Conservation (phyloP, 2,113 vertebrate genomes). For the Nycticebus coucang region DNA sequence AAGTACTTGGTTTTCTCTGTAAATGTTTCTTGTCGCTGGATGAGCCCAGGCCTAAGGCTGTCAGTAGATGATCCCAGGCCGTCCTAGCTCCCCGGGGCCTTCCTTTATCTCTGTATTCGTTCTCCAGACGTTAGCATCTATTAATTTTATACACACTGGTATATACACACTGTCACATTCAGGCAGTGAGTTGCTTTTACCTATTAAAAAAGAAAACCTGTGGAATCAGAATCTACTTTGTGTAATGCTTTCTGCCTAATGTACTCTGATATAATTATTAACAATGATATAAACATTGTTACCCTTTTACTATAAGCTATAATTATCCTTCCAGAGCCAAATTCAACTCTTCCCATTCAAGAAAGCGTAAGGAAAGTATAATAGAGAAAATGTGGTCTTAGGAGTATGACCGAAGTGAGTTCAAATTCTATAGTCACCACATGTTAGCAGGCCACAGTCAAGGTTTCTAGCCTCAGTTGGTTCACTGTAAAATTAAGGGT, state of each 20-base stretch:
- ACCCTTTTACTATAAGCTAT: neutral
- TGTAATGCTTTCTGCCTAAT: neutral
- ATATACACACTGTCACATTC: too few relatives aligned
- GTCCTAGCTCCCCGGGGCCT: neutral
- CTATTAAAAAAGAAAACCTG: neutral
- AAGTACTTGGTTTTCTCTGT: neutral
- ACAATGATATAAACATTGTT: neutral
- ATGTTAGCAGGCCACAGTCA: neutral
- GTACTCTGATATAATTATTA: conserved; percentile 43
- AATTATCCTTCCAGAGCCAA: neutral
- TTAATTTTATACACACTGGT: too few relatives aligned
- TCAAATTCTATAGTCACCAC: neutral
- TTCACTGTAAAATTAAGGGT: neutral
- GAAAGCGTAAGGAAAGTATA: neutral
- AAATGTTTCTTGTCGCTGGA: neutral
- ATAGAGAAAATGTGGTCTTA: neutral
- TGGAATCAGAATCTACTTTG: neutral
- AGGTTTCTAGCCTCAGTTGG: neutral
- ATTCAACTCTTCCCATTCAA: neutral
- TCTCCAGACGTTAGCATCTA: neutral
- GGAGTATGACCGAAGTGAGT: neutral
- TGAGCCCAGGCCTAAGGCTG: neutral
- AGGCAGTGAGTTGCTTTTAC: neutral
- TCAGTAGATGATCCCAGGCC: neutral
- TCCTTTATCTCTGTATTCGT: neutral